These are phyloP conservation scores for Drosophila malerkotliana DNA, from an alignment of 1,140 invertebrate genomes.

Conservation along the genomic window DNA sequence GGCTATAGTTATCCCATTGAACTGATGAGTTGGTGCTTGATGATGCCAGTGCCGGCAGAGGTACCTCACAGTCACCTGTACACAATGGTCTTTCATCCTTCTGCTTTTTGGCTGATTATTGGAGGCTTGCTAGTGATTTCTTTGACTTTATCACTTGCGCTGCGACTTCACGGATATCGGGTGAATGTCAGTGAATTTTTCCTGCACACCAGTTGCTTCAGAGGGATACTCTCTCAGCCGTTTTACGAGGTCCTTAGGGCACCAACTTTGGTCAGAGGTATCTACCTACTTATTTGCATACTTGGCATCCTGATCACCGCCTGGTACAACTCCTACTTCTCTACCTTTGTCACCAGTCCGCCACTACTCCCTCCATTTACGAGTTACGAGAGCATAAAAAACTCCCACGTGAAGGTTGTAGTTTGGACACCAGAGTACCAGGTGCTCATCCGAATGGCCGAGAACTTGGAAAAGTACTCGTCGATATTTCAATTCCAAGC, in stretches of 20 bases:
- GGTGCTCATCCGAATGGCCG: slow-evolving; percentile 1
- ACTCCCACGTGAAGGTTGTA: slow-evolving; percentile 43
- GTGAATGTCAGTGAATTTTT: slow-evolving; percentile 31
- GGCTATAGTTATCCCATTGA: slow-evolving; percentile 66
- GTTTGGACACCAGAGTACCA: slow-evolving; percentile 61
- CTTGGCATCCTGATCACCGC: slow-evolving; percentile 63
- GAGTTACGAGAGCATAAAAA: slow-evolving; percentile 53
- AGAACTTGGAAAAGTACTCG: slow-evolving; percentile 36
- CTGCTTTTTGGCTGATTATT: slow-evolving; percentile 38
- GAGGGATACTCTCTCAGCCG: slow-evolving; percentile 61
- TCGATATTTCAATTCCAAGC: slow-evolving; percentile 49
- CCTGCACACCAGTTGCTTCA: slow-evolving; percentile 60
- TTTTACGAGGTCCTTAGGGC: slow-evolving; percentile 45
- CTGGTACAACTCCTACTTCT: slow-evolving; percentile 70
- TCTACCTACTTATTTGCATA: slow-evolving; percentile 63
- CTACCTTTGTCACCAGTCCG: slow-evolving; percentile 63
- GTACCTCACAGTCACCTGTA: slow-evolving; percentile 59
- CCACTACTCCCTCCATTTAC: slow-evolving; percentile 24
- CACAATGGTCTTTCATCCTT: slow-evolving; percentile 40
- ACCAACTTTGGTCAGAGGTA: slow-evolving; percentile 39
- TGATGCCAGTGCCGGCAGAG: slow-evolving; percentile 60
- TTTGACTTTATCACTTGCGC: slow-evolving; percentile 10
- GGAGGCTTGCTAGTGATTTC: slow-evolving; percentile 42
- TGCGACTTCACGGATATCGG: slow-evolving; percentile 46
- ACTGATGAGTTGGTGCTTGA: slow-evolving; percentile 65